Evolutionary conservation across 2,888 invertebrate genomes (phyloP), one percentile per base, ranked within the genome.

Genomic region (Drosophila heteroneura): DNA sequence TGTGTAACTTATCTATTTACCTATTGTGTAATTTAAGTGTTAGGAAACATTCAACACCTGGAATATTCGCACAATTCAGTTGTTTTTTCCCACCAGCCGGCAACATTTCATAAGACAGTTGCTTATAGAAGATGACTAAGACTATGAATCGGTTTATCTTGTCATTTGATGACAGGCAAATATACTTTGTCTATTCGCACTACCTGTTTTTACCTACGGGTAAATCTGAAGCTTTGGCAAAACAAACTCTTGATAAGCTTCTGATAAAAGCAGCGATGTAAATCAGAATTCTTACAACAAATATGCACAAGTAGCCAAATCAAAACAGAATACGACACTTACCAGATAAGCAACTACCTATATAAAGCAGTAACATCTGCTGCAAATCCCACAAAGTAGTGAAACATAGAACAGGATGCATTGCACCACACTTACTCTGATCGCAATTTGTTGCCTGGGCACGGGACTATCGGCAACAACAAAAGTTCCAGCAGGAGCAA

Each of bases 61-160:
- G 28, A 30, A 33, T 57, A 62, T 14, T 49, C 10, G 28, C 32
- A 19, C 1, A 19, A 58, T 14, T 37, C 14, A 32, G 35, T 28
- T 28, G 39, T 54, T 61, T 37, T 76, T 76, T 76, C 19, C 57
- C 53, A 58, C 16, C 53, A 30, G 33, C 30, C 65, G 49, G 59
- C 26, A 77, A 51, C 49, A 66, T 37, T 12, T 53, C 56, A 52
- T 26, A 51, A 22, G 7, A 56, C 39, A 64, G 9, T 30, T 58
- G 30, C 52, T 64, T 52, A 32, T 30, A 49, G 37, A 57, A 44
- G 76, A 78, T 84, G 90, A 89, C 79, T 88, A 87, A 82, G 66
- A 39, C 58, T 19, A 64, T 82, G 85, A 87, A 89, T 66, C 33
- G 22, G 47, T 41, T 89, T 84, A 84, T 84, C 84, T 85, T 74